Base-by-base conservation (phyloP, 1,140 invertebrate species). In the Wasmannia auropunctata region DNA sequence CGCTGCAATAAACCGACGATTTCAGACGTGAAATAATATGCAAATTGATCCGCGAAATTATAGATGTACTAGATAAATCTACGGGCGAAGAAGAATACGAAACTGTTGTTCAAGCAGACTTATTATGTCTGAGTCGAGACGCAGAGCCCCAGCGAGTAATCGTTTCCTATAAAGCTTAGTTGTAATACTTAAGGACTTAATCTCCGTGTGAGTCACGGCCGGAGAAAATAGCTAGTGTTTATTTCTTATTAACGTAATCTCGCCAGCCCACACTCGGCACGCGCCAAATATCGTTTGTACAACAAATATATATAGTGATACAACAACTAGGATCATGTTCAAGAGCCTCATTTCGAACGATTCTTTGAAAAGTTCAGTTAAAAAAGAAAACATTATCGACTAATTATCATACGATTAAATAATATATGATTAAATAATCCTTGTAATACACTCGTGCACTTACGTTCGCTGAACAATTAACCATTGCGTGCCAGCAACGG, bases 151-250 rank as follows among this genome's bases (percentile, higher is more conserved):
- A n/a, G n/a, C n/a, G n/a, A n/a, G 34, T 49, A 81, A 81, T 58
- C 16, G 19, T 56, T 25, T 81, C 7, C 8, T 22, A n/a, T n/a
- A n/a, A 43, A 81, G 63, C 79, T 70, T 81, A 43, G 51, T 72
- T 31, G 3, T 60, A 43, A 40, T 22, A 46, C 67, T 74, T 72
- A 34, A 43, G 25, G 1, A 83, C 28, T 83, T 83, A 83, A 83
- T 83, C 19, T 72, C 19, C 37, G 28, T 14, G 67, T 74, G 67
- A 83, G 25, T 83, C 79, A 74, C 51, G 14, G n/a, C 11, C 40
- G 79, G n/a, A 58, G 79, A 46, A 72, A 72, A 83, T 83, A 72
- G 14, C 79, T 22, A n/a, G 25, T 81, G 77, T 83, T 83, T 72
- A 72, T 72, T 72, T 58, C 37, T 72, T 58, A 43, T 83, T 72